phyloP scores from a whole-genome alignment of 2,113 vertebrate genomes.

The Limanda limanda region DNA sequence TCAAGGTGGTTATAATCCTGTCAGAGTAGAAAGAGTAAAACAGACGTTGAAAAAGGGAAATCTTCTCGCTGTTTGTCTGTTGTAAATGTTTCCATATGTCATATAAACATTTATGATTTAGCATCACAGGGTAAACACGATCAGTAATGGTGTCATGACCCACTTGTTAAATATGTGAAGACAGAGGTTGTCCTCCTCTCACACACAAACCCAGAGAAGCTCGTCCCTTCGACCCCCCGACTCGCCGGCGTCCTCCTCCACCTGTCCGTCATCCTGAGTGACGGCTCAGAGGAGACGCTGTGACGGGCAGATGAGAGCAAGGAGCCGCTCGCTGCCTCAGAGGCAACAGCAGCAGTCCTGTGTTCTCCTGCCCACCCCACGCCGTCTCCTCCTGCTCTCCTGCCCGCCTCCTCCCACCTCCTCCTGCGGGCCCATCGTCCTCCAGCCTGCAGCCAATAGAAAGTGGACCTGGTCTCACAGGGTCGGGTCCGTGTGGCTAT shows the following conservation, averaged over 20 bases:
- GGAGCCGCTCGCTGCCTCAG: slow-evolving; percentile 77
- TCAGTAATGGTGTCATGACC: background rate
- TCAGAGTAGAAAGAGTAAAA: too few relatives aligned
- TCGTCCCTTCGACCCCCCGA: slow-evolving; percentile 29
- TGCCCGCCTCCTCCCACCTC: slow-evolving; percentile 58
- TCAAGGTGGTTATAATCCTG: too few relatives aligned
- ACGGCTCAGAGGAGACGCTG: slow-evolving; percentile 73
- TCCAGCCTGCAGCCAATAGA: slow-evolving; percentile 55
- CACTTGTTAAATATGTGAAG: slow-evolving; percentile 21
- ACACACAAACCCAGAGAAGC: slow-evolving; percentile 24
- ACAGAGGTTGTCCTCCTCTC: background rate
- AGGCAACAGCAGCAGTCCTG: slow-evolving; percentile 78
- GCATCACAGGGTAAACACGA: background rate
- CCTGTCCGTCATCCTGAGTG: slow-evolving; percentile 75
- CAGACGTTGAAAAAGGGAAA: background rate
- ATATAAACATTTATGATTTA: background rate
- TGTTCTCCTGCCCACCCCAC: slow-evolving; percentile 76
- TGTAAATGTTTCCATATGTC: background rate
- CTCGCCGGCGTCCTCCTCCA: slow-evolving; percentile 50
- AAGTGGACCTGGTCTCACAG: slow-evolving; percentile 37
- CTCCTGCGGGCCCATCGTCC: slow-evolving; percentile 50
- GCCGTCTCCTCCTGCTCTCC: slow-evolving; percentile 61
- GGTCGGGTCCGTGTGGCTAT: slow-evolving; percentile 36
- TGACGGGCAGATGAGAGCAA: slow-evolving; percentile 79
- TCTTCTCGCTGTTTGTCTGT: background rate